Evolutionary conservation across 2,113 vertebrate species (phyloP).

Genomic region (Plecotus auritus): DNA sequence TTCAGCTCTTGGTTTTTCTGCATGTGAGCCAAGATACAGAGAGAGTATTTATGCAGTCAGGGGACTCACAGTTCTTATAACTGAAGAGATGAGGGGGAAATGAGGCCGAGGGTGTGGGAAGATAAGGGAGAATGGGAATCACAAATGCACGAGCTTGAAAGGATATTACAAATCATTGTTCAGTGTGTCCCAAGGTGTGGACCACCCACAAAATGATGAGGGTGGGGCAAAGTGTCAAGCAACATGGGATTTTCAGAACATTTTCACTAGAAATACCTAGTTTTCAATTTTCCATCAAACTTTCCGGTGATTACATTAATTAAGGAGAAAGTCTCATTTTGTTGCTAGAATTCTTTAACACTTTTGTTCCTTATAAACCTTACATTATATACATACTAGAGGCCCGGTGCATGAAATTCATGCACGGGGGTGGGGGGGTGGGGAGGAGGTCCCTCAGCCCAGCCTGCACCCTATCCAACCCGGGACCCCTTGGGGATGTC

Average conservation of each 20-base stretch:
- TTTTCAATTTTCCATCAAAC: neutral
- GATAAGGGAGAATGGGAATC: neutral
- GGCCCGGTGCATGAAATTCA: no score
- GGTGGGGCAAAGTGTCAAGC: neutral
- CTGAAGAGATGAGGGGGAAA: neutral
- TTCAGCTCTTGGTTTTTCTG: neutral
- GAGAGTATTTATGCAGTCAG: neutral
- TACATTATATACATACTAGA: neutral
- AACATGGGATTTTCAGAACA: neutral
- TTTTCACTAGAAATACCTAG: neutral
- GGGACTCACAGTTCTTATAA: neutral
- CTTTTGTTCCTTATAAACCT: neutral
- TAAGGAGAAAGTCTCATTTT: neutral
- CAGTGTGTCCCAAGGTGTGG: neutral
- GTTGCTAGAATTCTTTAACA: neutral
- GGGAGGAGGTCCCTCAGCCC: no score
- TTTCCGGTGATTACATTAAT: neutral
- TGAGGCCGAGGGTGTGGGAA: neutral
- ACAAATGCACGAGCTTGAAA: accelerated
- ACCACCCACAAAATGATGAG: neutral
- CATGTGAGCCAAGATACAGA: neutral
- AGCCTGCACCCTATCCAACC: no score
- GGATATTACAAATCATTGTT: no score
- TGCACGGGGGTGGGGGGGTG: no score
- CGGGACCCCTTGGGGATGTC: no score